Evolutionary conservation across 2,797 vertebrate genomes (phyloP).

Genomic region (Lerista edwardsae): DNA sequence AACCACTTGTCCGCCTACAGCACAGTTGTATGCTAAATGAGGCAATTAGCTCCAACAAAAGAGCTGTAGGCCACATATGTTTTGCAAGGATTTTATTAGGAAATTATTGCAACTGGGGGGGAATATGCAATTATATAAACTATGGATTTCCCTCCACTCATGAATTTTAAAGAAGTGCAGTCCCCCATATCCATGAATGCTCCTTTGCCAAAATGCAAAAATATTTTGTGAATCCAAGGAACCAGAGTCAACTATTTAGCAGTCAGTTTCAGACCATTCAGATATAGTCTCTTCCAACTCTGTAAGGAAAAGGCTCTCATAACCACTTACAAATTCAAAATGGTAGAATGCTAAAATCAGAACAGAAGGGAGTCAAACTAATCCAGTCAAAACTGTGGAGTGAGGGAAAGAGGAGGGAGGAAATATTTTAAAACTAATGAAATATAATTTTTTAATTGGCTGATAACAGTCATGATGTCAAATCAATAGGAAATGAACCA

Average conservation of each 20-base stretch:
- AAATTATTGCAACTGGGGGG: background rate
- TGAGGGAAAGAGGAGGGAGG: no score
- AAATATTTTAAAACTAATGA: background rate
- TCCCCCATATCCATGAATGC: background rate
- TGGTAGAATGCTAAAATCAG: background rate
- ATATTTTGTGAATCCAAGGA: background rate
- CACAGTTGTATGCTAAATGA: background rate
- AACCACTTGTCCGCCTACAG: background rate
- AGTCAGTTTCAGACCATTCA: background rate
- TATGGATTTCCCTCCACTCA: background rate
- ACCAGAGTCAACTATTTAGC: background rate
- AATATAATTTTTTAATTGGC: background rate
- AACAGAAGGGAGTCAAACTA: background rate
- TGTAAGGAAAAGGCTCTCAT: background rate
- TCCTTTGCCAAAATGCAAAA: background rate
- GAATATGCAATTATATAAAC: background rate
- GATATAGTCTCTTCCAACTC: background rate
- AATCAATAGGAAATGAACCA: background rate
- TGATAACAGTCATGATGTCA: background rate
- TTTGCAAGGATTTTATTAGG: background rate
- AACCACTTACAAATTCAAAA: background rate
- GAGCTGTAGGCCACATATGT: background rate
- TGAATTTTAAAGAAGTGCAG: background rate
- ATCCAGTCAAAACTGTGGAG: background rate
- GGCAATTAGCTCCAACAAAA: slow-evolving; percentile 9